Conservation (phyloP, 1,140 invertebrate genomes). For the Marisa cornuarietis region DNA sequence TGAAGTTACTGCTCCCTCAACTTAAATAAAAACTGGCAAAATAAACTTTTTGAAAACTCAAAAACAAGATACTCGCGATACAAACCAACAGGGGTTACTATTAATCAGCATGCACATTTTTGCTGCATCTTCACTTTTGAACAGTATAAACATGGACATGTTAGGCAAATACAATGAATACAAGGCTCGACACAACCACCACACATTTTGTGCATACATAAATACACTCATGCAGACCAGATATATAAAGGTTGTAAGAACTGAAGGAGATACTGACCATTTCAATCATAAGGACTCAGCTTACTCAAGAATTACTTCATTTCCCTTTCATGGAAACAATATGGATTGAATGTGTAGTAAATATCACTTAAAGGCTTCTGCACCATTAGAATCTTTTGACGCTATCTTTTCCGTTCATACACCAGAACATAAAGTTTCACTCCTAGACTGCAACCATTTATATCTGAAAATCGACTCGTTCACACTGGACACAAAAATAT, state of each 20-base stretch:
- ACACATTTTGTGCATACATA: not conserved
- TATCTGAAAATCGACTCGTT: not conserved
- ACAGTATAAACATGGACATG: too few species aligned
- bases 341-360: not conserved
- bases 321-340: slow-evolving; percentile 2
- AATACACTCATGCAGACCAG: not conserved
- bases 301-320: not conserved
- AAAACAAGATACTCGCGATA: too few species aligned
- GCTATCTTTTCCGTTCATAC: not conserved
- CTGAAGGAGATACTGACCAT: slow-evolving; percentile 1
- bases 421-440: not conserved
- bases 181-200: too few species aligned
- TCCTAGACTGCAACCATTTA: not conserved
- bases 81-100: too few species aligned
- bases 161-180: too few species aligned
- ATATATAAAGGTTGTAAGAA: not conserved
- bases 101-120: too few species aligned
- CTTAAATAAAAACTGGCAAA: too few species aligned
- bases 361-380: not conserved
- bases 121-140: too few species aligned
- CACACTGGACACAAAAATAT: slow-evolving; percentile 2
- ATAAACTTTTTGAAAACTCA: too few species aligned
- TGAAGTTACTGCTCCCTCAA: too few species aligned
- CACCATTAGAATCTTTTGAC: not conserved
- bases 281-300: not conserved